Conservation (phyloP, 2,113 vertebrate genomes). For the Melanerpes aurifrons region DNA sequence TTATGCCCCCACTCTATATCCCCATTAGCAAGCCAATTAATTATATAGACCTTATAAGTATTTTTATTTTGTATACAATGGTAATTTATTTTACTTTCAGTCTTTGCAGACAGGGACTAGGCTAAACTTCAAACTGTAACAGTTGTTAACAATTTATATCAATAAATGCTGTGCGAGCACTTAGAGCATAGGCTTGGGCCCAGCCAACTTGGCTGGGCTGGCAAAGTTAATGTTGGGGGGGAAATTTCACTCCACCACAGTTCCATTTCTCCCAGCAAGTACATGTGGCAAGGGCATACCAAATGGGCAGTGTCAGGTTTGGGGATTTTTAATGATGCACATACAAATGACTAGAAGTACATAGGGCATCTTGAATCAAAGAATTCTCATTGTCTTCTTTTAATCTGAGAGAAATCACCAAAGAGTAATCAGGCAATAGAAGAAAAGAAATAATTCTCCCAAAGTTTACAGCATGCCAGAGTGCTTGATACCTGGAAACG, state of each 20-base stretch:
- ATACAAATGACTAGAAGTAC: not conserved
- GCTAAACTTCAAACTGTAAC: too few relatives aligned
- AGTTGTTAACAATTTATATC: not conserved
- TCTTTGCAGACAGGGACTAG: too few relatives aligned
- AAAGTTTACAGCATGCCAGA: not conserved
- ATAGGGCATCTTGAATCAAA: not conserved
- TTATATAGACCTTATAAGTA: too few relatives aligned
- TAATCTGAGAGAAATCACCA: not conserved
- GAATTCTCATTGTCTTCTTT: not conserved
- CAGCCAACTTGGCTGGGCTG: too few relatives aligned
- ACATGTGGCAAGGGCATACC: not conserved
- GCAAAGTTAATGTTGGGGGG: too few relatives aligned
- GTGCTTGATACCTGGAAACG: not conserved
- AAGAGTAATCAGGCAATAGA: not conserved
- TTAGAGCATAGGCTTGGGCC: not conserved
- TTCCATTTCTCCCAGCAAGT: not conserved
- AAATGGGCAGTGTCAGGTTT: not conserved
- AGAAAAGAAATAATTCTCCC: not conserved
- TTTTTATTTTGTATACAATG: too few relatives aligned
- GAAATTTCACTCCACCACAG: too few relatives aligned
- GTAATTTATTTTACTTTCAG: too few relatives aligned
- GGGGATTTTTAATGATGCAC: fast-evolving
- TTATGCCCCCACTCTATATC: too few relatives aligned
- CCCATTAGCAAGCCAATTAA: too few relatives aligned
- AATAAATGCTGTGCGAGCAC: not conserved